Conservation (phyloP, 2,113 vertebrate genomes). For the Phasianus colchicus region DNA sequence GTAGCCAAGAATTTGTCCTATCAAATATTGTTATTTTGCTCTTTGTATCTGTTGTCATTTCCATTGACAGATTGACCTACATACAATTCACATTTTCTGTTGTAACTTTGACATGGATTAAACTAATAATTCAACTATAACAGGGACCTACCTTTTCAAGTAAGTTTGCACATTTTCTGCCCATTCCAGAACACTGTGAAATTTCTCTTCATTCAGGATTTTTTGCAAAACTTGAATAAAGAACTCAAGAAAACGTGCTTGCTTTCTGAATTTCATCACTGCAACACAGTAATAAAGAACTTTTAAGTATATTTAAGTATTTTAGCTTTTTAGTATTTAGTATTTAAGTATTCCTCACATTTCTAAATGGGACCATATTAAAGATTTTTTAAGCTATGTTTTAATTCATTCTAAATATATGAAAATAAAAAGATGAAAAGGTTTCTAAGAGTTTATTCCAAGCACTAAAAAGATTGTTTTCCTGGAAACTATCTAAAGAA, state of each 20-base stretch:
- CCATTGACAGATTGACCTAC: not conserved
- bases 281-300: conserved; percentile 1
- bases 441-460: not conserved
- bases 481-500: not conserved
- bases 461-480: not conserved
- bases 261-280: conserved; percentile 89
- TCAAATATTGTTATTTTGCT: too few relatives aligned
- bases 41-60: too few relatives aligned
- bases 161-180: conserved; percentile 67
- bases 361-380: not conserved
- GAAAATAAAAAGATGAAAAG: not conserved
- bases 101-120: not conserved
- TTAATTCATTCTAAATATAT: not conserved
- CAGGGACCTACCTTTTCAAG: conserved; percentile 81
- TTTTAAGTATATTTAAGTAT: not conserved
- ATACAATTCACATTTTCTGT: not conserved
- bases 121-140: not conserved
- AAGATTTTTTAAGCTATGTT: not conserved
- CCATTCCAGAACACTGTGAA: conserved; percentile 80
- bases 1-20: too few relatives aligned
- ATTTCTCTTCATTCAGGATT: conserved; percentile 84
- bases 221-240: conserved; percentile 85
- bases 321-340: too few relatives aligned
- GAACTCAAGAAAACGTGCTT: conserved; percentile 86
- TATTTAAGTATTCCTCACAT: not conserved